These are phyloP conservation scores for Mylabris phalerata DNA, from an alignment of 1,140 invertebrate species.

Conservation along the genomic window DNA sequence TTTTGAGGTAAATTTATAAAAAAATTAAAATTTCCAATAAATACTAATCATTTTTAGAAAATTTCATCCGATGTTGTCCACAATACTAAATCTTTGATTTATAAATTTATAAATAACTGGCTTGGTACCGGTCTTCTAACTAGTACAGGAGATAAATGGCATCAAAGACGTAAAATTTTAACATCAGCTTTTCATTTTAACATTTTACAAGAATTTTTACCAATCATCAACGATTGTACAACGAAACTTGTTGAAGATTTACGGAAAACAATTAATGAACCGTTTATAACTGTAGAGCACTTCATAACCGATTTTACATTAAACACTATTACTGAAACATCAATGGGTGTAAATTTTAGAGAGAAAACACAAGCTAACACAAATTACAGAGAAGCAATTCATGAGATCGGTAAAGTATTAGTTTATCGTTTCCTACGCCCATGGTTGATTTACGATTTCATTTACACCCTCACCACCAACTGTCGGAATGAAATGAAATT, in stretches of 20 bases:
- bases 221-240: conserved; percentile 55
- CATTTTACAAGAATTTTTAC: conserved; percentile 47
- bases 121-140: conserved; percentile 5
- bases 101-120: background rate
- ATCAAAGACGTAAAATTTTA: conserved; percentile 60
- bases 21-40: background rate
- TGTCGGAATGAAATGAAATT: conserved; percentile 45
- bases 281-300: conserved; percentile 48
- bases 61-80: background rate
- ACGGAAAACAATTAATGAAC: conserved; percentile 34
- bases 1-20: background rate
- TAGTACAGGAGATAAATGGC: conserved; percentile 63
- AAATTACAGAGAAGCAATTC: conserved; percentile 51
- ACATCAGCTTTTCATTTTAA: conserved; percentile 80
- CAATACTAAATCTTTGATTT: background rate
- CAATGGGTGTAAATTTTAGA: background rate
- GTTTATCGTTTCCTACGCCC: conserved; percentile 50
- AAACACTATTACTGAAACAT: conserved; percentile 57
- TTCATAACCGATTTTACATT: conserved; percentile 52
- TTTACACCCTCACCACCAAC: conserved; percentile 42
- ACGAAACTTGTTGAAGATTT: conserved; percentile 48
- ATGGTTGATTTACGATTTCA: conserved; percentile 48
- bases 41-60: background rate
- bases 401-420: conserved; percentile 41
- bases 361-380: background rate